Evolutionary conservation across 1,140 invertebrate species (phyloP).

Genomic region (Bathynomus jamesi): DNA sequence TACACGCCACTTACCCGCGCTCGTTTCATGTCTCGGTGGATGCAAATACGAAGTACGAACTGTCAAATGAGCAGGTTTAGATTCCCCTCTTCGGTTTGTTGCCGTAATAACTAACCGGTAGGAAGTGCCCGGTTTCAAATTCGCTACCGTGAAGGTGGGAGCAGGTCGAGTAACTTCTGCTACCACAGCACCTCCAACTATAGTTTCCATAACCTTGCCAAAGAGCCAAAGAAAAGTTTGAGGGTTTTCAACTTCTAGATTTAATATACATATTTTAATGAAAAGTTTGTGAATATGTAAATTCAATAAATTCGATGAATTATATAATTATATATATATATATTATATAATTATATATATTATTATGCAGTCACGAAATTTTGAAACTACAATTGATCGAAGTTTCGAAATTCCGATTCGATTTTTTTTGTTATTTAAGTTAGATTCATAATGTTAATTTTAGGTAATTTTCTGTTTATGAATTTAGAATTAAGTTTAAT

Average conservation of each 20-base stretch:
- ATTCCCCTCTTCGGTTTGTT: neutral
- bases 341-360: neutral
- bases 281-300: neutral
- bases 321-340: neutral
- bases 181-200: neutral
- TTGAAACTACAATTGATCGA: too few relatives aligned
- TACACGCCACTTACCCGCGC: neutral
- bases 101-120: neutral
- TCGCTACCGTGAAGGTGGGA: neutral
- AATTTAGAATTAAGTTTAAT: too few relatives aligned
- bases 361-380: too few relatives aligned
- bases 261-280: neutral
- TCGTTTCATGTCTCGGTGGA: neutral
- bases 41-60: neutral
- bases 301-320: too few relatives aligned
- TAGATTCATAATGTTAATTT: too few relatives aligned
- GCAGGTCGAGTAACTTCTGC: neutral
- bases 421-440: too few relatives aligned
- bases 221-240: too few relatives aligned
- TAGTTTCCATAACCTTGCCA: too few relatives aligned
- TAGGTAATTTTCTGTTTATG: too few relatives aligned
- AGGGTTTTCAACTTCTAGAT: too few relatives aligned
- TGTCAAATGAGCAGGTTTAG: neutral
- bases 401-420: too few relatives aligned
- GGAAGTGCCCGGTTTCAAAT: neutral